phyloP scores from a whole-genome alignment of 2,888 invertebrate species.

The Cylloceria caligata region DNA sequence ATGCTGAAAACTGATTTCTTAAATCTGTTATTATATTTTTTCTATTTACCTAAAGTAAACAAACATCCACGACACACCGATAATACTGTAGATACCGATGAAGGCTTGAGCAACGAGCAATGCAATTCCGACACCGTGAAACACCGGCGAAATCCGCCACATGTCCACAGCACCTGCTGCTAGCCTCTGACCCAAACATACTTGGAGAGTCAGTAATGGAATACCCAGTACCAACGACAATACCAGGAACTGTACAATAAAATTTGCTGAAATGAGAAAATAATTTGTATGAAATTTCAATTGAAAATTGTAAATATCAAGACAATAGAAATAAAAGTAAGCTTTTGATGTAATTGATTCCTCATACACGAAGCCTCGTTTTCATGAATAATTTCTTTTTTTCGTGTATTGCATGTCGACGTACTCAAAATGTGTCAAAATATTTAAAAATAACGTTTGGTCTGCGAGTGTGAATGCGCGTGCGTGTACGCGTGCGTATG shows the following conservation, averaged over 20 bases:
- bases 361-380: no score
- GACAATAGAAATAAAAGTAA: not conserved
- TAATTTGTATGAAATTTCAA: not conserved
- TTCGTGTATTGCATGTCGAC: no score
- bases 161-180: conserved; percentile 95
- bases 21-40: not conserved
- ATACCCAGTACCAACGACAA: conserved; percentile 93
- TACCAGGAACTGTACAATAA: conserved; percentile 94
- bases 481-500: no score
- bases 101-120: conserved; percentile 92
- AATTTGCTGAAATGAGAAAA: conserved; percentile 88
- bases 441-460: no score
- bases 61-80: conserved; percentile 96
- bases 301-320: not conserved
- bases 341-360: no score
- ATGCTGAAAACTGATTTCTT: no score
- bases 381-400: no score
- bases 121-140: conserved; percentile 95
- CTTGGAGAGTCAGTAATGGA: conserved; percentile 93
- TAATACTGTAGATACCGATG: conserved; percentile 94
- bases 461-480: no score
- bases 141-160: conserved; percentile 97
- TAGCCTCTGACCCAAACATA: conserved; percentile 94
- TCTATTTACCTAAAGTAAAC: conserved; percentile 89
- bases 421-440: no score